A percentile compares a stretch with the other conserved stretches of the same genome.
phyloP scores from a whole-genome alignment of 2,797 vertebrate species.

The Poeciliopsis presidionis region DNA sequence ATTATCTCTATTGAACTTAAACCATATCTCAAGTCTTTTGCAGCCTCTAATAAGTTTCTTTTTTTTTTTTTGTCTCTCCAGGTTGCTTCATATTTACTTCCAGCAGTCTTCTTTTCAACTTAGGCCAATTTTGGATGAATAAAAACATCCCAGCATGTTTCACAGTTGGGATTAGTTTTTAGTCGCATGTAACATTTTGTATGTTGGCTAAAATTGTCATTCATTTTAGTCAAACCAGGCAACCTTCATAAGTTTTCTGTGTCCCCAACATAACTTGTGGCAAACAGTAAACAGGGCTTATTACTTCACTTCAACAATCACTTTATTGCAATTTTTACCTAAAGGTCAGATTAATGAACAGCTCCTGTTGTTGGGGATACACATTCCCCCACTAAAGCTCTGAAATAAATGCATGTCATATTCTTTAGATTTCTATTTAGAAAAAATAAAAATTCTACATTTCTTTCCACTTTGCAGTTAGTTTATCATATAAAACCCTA shows the following conservation, averaged over 20 bases:
- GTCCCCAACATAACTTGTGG: background rate
- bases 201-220: background rate
- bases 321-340: background rate
- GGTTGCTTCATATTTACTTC: background rate
- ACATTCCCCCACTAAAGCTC: background rate
- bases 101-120: background rate
- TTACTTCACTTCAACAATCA: background rate
- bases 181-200: background rate
- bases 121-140: background rate
- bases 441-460: background rate
- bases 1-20: background rate
- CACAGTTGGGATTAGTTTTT: background rate
- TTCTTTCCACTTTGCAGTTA: background rate
- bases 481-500: background rate
- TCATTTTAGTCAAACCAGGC: background rate
- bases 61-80: too few relatives aligned
- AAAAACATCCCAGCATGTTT: background rate
- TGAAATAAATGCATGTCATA: background rate
- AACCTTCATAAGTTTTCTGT: background rate
- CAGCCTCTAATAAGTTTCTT: background rate
- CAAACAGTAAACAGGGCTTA: background rate
- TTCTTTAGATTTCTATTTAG: background rate
- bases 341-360: background rate
- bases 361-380: background rate
- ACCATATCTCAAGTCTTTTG: background rate